Percentiles rank a stretch among this genome's conserved stretches.
Conservation (phyloP, 2,797 vertebrate genomes). For the Falco berigora region DNA sequence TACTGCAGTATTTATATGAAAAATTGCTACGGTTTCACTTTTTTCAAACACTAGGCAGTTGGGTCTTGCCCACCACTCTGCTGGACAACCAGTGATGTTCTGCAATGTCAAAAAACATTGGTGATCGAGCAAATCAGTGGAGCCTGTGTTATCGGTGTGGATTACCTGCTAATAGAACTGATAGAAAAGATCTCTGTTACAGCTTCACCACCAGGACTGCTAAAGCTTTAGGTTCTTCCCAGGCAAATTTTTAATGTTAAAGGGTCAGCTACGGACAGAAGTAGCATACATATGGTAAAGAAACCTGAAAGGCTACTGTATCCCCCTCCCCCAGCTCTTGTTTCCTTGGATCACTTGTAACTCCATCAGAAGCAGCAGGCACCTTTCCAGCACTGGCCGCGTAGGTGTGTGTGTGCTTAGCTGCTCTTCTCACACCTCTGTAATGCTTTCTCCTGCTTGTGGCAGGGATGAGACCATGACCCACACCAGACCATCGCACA, state of each 20-base stretch:
- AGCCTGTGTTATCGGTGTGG: fast-evolving
- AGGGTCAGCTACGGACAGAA: background rate
- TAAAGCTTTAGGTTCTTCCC: background rate
- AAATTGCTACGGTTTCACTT: background rate
- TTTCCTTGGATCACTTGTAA: background rate
- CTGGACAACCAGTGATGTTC: background rate
- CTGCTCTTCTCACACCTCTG: background rate
- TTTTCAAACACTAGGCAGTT: background rate
- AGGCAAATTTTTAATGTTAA: background rate
- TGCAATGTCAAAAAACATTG: background rate
- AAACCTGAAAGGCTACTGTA: background rate
- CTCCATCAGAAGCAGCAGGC: background rate
- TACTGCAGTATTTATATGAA: background rate
- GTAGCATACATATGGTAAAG: background rate
- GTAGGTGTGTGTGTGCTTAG: fast-evolving
- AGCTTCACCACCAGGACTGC: background rate
- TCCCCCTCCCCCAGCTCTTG: background rate
- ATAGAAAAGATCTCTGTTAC: background rate
- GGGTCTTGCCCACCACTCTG: background rate
- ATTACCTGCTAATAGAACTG: background rate
- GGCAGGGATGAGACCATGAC: background rate
- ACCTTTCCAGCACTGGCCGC: background rate
- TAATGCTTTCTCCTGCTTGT: background rate
- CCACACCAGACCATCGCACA: background rate
- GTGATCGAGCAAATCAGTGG: background rate